Conservation (phyloP, 2,797 vertebrate species). For the Valencia hispanica region DNA sequence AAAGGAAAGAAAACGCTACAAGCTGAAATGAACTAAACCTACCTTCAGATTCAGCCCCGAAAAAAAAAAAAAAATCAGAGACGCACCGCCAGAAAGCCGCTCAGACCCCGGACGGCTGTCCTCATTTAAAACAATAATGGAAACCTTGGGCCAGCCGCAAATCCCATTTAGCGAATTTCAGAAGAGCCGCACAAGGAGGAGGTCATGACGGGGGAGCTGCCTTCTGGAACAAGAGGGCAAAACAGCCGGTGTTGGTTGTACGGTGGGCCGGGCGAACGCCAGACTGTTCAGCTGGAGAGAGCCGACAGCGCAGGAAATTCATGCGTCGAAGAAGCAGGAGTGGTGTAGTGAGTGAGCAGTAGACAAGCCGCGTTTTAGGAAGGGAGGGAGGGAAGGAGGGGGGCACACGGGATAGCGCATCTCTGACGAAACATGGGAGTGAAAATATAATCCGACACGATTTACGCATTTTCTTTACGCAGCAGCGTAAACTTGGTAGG, state of each 20-base stretch:
- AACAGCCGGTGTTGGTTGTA: conserved; percentile 35
- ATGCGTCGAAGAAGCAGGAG: conserved; percentile 41
- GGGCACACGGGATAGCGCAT: conserved; percentile 55
- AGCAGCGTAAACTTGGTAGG: conserved; percentile 24
- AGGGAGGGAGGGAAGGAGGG: too few species aligned
- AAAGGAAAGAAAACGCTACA: background rate
- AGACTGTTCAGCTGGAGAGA: conserved; percentile 35
- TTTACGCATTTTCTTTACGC: conserved; percentile 58
- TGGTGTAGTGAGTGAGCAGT: conserved; percentile 18
- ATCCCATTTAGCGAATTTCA: conserved; percentile 73
- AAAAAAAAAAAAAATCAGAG: conserved; percentile 66
- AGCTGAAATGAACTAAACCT: conserved; percentile 61
- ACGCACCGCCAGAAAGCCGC: conserved; percentile 59
- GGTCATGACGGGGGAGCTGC: conserved; percentile 67
- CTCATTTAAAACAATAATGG: conserved; percentile 68
- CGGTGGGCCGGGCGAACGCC: conserved; percentile 50
- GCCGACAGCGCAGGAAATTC: conserved; percentile 29
- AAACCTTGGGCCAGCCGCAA: conserved; percentile 63
- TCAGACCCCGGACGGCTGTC: conserved; percentile 67
- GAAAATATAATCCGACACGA: conserved; percentile 52
- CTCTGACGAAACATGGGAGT: conserved; percentile 59
- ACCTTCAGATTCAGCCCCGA: conserved; percentile 74
- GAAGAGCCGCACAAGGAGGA: conserved; percentile 44
- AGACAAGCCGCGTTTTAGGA: conserved; percentile 62
- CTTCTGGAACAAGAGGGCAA: conserved; percentile 55